Evolutionary conservation across 2,888 invertebrate species (phyloP), one percentile per base, ranked within the genome.

Genomic region (Xestia xanthographa): DNA sequence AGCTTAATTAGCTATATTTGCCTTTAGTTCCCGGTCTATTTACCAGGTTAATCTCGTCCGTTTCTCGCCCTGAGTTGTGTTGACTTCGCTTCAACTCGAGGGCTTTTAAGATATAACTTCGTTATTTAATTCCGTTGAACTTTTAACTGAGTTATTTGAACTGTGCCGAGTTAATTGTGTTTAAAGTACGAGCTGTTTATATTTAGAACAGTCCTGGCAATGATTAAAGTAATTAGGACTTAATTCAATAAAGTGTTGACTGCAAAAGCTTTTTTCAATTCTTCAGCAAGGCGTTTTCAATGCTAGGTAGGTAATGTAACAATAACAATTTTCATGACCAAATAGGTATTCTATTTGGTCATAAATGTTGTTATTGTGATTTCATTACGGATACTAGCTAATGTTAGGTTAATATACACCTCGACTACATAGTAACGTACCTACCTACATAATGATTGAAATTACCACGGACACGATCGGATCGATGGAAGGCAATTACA

Each of bases 1-100:
- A 75, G 77, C 68, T 71, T 80, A 78, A 86, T 86, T 85, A 77
- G 69, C 72, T 77, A 71, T 78, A 76, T 83, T 85, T 83, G 70
- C 76, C n/a, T 76, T 82, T 20, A 66, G 60, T 53, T 67, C 56
- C 41, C 75, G 63, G 72, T 76, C 68, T 81, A 68, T 87, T 87
- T 83, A 58, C 65, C 34, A 67, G 73, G 79, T 74, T 70, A 71
- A 79, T 65, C 48, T 66, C n/a, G n/a, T n/a, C n/a, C n/a, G n/a
- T n/a, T 76, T 70, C 77, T 48, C 77, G 62, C 69, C n/a, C 43
- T 69, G 48, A 73, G 66, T 77, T 70, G 63, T 82, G 67, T 82
- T 83, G 69, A 78, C 62, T 79, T 71, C 60, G 63, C 20, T 22
- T 26, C 45, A 68, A 70, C 63, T 74, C 72, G 60, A 71, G 62